Evolutionary conservation across 1,140 invertebrate species (phyloP).

Genomic region (Drosophila bocki): DNA sequence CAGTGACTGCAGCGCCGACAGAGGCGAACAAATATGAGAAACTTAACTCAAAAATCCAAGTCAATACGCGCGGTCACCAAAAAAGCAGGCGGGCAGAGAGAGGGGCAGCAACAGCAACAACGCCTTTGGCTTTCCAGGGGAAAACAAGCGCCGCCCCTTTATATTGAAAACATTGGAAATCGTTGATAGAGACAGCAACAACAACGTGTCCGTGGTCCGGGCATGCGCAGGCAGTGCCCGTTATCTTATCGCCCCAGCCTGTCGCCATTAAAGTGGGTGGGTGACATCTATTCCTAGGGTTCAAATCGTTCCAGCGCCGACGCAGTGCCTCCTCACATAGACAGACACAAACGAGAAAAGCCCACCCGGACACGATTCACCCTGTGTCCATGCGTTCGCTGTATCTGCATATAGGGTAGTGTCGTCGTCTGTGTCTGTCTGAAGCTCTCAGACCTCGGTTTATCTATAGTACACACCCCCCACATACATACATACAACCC

Average conservation of each 20-base stretch:
- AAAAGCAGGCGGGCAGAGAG: slow-evolving; percentile 25
- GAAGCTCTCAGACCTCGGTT: slow-evolving; percentile 21
- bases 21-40: slow-evolving; percentile 79
- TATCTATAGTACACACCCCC: neutral
- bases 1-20: slow-evolving; percentile 42
- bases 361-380: slow-evolving; percentile 33
- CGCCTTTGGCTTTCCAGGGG: slow-evolving; percentile 42
- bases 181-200: slow-evolving; percentile 62
- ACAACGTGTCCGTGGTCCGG: slow-evolving; percentile 8
- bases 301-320: slow-evolving; percentile 69
- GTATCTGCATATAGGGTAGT: slow-evolving; percentile 58
- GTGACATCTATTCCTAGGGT: slow-evolving; percentile 60
- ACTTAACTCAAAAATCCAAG: slow-evolving; percentile 83
- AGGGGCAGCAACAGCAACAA: slow-evolving; percentile 17
- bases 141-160: slow-evolving; percentile 77
- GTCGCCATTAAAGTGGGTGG: slow-evolving; percentile 68
- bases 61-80: slow-evolving; percentile 81
- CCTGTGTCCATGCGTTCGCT: slow-evolving; percentile 47
- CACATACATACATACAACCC: neutral
- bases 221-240: slow-evolving; percentile 59
- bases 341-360: neutral
- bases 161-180: slow-evolving; percentile 83
- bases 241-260: slow-evolving; percentile 70
- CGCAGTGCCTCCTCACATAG: slow-evolving; percentile 40
- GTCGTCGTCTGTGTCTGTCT: slow-evolving; percentile 45